Evolutionary conservation across 2,888 invertebrate genomes (phyloP), one percentile per base, ranked within the genome.

Genomic region (Adelognathus sp.): DNA sequence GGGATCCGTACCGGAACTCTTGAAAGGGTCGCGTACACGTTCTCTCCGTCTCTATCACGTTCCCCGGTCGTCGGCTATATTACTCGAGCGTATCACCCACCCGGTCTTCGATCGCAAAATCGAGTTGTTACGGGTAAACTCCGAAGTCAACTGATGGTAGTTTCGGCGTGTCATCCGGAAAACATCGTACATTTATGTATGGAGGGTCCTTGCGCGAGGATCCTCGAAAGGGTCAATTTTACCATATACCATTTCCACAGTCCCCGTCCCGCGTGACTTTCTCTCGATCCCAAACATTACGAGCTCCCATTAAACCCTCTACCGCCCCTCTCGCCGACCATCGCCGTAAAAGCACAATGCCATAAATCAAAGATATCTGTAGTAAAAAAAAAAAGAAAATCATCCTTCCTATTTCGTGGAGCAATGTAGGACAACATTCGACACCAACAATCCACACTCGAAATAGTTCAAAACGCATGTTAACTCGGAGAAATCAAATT

Each of bases 251-350:
- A 41, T 14, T n/a, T n/a, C n/a, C n/a, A n/a, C n/a, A n/a, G n/a
- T n/a, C n/a, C n/a, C n/a, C n/a, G n/a, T n/a, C n/a, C n/a, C n/a
- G n/a, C n/a, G 21, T 69, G 36, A 60, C 14, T 64, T 64, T 64
- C 69, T 52, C 69, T 36, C 73, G 78, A 74, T 70, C 64, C 41
- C 64, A 70, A n/a, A 63, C 56, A 63, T 69, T 70, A 64, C 78
- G 36, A 36, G 36, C 67, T 9, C 74, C 78, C 64, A 78, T 78
- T 69, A 73, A 73, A 54, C n/a, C n/a, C n/a, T n/a, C n/a, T 77
- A 58, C 39, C 46, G 9, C n/a, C 46, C 21, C 46, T 18, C 18
- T n/a, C 11, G 46, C 18, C 18, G 3, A 11, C 18, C 60, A 63
- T 33, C 44, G 46, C 69, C 75, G 69, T 75, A 75, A 75, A 75